phyloP scores from a whole-genome alignment of 2,113 vertebrate genomes.

The Erinaceus europaeus region DNA sequence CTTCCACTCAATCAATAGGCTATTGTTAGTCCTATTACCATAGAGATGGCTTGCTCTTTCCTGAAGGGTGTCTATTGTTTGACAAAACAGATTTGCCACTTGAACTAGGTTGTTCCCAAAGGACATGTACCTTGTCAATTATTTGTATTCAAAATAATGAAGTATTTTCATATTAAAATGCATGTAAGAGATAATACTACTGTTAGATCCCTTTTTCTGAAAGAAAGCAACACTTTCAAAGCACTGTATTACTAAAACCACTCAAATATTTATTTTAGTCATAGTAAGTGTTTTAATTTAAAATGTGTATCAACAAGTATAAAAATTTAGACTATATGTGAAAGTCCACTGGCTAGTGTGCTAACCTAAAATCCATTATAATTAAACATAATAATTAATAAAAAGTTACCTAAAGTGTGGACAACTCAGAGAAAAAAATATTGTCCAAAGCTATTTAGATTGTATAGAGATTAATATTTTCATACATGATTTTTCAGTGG shows the following conservation, averaged over 20 bases:
- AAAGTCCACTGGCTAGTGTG: not conserved
- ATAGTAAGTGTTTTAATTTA: conserved; percentile 34
- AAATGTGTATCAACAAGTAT: conserved; percentile 15
- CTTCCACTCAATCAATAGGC: conserved; percentile 88
- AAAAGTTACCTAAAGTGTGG: conserved; percentile 20
- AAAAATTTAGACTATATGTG: not conserved
- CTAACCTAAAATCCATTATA: conserved; percentile 27
- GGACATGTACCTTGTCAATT: conserved; percentile 87
- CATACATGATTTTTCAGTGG: conserved; percentile 6
- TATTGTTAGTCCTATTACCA: conserved; percentile 87
- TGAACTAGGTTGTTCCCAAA: conserved; percentile 84
- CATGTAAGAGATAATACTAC: conserved; percentile 47
- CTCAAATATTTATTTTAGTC: not conserved
- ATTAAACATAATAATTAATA: conserved; percentile 11
- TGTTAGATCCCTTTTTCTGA: conserved; percentile 26
- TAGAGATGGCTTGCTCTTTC: conserved; percentile 87
- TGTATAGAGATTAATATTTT: conserved; percentile 30
- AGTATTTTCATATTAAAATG: conserved; percentile 82
- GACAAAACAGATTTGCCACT: conserved; percentile 86
- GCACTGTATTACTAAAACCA: conserved; percentile 17
- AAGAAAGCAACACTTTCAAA: conserved; percentile 60
- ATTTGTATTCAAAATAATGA: conserved; percentile 84
- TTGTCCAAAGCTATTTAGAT: not conserved
- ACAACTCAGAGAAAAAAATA: conserved; percentile 47
- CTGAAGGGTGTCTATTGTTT: conserved; percentile 86